phyloP scores from a whole-genome alignment of 1,140 invertebrate genomes.

The Spodoptera litura region DNA sequence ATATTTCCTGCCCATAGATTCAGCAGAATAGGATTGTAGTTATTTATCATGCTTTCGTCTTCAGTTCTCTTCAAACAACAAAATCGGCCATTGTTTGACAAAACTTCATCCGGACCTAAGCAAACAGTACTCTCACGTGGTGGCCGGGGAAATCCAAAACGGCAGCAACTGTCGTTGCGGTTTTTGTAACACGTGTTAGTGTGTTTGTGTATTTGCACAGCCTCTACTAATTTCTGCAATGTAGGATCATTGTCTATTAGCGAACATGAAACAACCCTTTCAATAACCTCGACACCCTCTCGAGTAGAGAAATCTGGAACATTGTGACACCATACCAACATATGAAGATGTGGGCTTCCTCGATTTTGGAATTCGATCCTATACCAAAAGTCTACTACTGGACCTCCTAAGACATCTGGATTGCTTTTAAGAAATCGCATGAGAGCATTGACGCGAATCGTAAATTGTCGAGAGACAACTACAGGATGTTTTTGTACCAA shows the following conservation, averaged over 20 bases:
- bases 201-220: not conserved
- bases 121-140: not conserved
- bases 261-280: not conserved
- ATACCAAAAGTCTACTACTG: not conserved
- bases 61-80: not conserved
- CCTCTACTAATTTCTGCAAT: not conserved
- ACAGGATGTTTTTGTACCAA: not conserved
- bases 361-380: conserved; percentile 11
- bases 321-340: not conserved
- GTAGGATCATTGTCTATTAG: not conserved
- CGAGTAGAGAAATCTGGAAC: not conserved
- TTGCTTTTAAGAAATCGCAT: not conserved
- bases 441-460: not conserved
- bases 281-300: not conserved
- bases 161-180: not conserved
- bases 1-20: no score
- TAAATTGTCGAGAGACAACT: not conserved
- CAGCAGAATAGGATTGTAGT: no score
- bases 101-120: not conserved
- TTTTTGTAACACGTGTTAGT: not conserved
- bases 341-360: conserved; percentile 3
- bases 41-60: not conserved
- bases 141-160: not conserved
- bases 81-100: not conserved
- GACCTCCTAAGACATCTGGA: not conserved